Conservation (phyloP, 2,113 vertebrate genomes). For the Podarcis raffonei region DNA sequence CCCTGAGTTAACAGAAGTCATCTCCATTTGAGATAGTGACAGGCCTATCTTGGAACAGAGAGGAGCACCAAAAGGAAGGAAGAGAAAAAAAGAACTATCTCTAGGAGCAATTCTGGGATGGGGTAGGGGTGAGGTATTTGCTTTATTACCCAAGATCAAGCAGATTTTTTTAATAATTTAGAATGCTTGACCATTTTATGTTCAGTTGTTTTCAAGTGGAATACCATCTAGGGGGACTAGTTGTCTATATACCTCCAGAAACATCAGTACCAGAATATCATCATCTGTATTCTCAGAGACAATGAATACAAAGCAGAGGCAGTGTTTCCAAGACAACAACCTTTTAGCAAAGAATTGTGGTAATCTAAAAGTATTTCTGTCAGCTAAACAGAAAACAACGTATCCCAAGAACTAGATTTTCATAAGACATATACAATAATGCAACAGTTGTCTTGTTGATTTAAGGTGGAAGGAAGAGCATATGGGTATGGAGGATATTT, state of each 20-base stretch:
- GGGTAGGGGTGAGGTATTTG: too few relatives aligned
- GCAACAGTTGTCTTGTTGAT: neutral
- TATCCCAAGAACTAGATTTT: neutral
- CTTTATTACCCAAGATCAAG: too few relatives aligned
- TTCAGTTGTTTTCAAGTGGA: neutral
- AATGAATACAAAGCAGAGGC: slow-evolving; percentile 8
- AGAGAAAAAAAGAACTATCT: neutral
- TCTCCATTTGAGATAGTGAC: neutral
- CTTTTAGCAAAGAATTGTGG: neutral
- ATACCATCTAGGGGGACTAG: neutral
- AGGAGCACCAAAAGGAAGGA: neutral
- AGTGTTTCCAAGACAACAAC: slow-evolving; percentile 23
- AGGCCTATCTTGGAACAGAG: neutral
- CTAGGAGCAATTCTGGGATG: neutral
- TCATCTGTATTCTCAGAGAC: slow-evolving; percentile 20
- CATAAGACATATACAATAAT: neutral
- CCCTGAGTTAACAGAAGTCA: neutral
- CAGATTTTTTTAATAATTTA: neutral
- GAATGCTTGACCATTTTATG: neutral
- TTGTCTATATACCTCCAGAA: slow-evolving; percentile 12
- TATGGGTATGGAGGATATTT: neutral
- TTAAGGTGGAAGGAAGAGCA: neutral
- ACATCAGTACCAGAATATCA: slow-evolving; percentile 19
- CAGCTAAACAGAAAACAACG: slow-evolving; percentile 7
- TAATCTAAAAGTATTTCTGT: neutral